Evolutionary conservation across 2,888 invertebrate genomes (phyloP), one percentile per base, ranked within the genome.

Genomic region (Tinea semifulvella): DNA sequence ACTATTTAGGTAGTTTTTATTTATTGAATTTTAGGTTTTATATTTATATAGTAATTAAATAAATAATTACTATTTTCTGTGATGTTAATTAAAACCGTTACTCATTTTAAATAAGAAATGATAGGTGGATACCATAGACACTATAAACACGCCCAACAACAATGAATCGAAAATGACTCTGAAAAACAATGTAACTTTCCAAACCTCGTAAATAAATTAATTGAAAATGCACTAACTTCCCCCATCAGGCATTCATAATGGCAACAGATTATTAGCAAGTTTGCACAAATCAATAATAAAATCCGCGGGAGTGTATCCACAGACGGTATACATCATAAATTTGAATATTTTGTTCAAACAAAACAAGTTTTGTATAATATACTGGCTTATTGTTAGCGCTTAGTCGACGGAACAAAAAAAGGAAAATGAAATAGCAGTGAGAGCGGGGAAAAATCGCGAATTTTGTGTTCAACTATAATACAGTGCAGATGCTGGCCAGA

Each of bases 301-400:
- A 13, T 31, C 31, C 6, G 2, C 11, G 18, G 36, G 36, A 36
- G 18, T 18, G 36, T 17, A 14, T 18, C 36, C 36, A 18, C 50
- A 55, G 53, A 48, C 50, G 50, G 64, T 58, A 64, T 65, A 66
- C 59, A 57, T 79, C 76, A 77, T 79, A 79, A 77, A 79, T 79
- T 71, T 75, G 68, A 75, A 76, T 73, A 71, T 73, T 72, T 68
- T 65, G 57, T 57, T 59, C 64, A 61, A 72, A 65, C 63, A 63
- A 65, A 63, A 56, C 64, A 54, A 54, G 46, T 46, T 26, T 40
- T 53, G 56, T 58, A 69, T 79, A 74, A 79, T 65, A 77, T 77
- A 77, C 65, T 61, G 62, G 62, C 64, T 69, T 68, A 79, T 79
- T 79, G 77, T 79, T 71, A 73, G 59, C 59, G 57, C 55, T 50